A percentile compares a stretch with the other conserved stretches of the same genome.
Evolutionary conservation across 2,113 vertebrate species (phyloP).

Genomic region (Nothoprocta pentlandii): DNA sequence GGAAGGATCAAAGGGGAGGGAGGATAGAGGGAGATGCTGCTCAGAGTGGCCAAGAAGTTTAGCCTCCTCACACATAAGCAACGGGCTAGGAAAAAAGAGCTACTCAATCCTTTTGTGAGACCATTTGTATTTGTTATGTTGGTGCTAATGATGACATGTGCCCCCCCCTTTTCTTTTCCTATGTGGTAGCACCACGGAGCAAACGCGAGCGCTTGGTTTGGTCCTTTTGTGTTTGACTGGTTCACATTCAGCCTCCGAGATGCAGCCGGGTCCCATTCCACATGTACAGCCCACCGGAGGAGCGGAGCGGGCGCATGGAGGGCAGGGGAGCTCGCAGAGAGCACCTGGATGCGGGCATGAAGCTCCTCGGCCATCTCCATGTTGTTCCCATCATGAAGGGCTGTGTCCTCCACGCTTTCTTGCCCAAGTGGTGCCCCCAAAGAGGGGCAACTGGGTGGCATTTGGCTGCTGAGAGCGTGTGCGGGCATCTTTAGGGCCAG

Average conservation of each 20-base stretch:
- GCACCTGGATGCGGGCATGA: fast-evolving
- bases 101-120: background rate
- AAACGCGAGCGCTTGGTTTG: background rate
- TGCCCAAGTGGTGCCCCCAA: fast-evolving
- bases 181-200: fast-evolving
- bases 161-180: background rate
- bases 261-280: background rate
- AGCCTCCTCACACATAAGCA: background rate
- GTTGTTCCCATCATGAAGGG: background rate
- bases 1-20: background rate
- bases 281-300: no score
- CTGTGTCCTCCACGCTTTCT: background rate
- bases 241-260: background rate
- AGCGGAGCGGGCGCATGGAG: no score
- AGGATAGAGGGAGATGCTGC: background rate
- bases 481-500: background rate
- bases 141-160: background rate
- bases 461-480: background rate
- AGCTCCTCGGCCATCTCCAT: background rate
- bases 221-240: background rate
- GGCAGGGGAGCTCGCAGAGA: background rate
- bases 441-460: background rate
- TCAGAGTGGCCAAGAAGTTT: background rate
- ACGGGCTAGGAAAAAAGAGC: background rate
- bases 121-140: background rate